Conservation (phyloP, 53 echinoderm and acorn worm species). For the Antedon mediterranea region DNA sequence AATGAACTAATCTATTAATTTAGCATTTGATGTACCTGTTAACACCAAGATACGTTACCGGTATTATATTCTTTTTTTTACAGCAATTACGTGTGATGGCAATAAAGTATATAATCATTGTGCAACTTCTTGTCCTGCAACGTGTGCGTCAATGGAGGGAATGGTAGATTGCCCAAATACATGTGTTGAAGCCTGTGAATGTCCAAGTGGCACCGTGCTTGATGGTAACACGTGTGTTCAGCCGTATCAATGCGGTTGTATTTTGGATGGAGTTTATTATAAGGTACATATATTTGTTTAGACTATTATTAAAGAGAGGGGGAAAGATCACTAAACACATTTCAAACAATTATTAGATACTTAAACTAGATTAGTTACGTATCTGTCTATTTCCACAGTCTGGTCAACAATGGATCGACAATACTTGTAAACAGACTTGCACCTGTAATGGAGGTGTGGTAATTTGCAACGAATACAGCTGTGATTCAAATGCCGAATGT, state of each 20-base stretch:
- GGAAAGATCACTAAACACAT: background rate
- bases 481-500: constrained; percentile 30
- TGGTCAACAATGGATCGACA: constrained; percentile 20
- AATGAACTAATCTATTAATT: no score
- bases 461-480: constrained; percentile 6
- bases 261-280: constrained; percentile 37
- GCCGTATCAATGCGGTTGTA: constrained; percentile 46
- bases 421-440: constrained; percentile 21
- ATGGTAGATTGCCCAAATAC: constrained; percentile 9
- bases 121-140: constrained; percentile 20
- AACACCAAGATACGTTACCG: no score
- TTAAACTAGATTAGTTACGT: background rate
- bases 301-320: background rate
- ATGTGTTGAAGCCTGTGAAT: constrained; percentile 55
- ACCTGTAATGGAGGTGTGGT: constrained; percentile 15
- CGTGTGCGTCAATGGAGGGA: constrained; percentile 32
- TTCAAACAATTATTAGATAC: background rate
- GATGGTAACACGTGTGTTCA: constrained; percentile 53
- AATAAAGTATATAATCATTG: background rate
- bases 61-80: background rate
- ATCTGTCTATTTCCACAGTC: constrained; percentile 6
- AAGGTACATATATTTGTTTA: constrained; percentile 12
- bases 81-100: background rate
- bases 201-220: constrained; percentile 43
- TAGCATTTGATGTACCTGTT: no score